Evolutionary conservation across 2,113 vertebrate genomes (phyloP).

Genomic region (Crocuta crocuta): DNA sequence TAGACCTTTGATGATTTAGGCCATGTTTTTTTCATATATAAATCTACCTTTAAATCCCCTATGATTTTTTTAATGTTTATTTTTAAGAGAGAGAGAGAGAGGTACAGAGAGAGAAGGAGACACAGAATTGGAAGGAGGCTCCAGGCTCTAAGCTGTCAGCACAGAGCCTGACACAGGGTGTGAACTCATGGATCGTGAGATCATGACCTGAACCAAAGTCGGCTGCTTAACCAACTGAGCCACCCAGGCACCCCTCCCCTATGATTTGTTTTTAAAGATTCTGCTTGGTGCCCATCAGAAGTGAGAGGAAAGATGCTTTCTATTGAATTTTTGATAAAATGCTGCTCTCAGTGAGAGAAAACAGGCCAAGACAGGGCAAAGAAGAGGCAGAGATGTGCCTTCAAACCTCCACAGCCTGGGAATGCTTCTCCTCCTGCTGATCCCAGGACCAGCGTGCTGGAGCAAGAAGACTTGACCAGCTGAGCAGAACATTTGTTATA

Average conservation of each 20-base stretch:
- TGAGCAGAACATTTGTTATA: neutral
- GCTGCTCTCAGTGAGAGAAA: neutral
- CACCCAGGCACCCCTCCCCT: no score
- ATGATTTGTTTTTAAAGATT: neutral
- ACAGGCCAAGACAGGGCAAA: neutral
- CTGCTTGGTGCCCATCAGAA: neutral
- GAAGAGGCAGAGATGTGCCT: neutral
- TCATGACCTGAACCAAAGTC: no score
- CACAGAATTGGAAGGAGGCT: no score
- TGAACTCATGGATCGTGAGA: no score
- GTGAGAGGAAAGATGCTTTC: neutral
- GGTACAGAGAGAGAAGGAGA: no score
- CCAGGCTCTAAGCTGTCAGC: no score
- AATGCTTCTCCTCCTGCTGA: neutral
- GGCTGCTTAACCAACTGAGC: no score
- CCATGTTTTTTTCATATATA: neutral
- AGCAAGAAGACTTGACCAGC: neutral
- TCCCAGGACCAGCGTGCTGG: neutral
- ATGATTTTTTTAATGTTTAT: neutral
- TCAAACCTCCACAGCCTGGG: neutral
- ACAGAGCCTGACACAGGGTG: no score
- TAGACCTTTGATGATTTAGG: neutral
- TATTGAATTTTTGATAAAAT: neutral
- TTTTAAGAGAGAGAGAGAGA: no score
- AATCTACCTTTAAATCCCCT: neutral